phyloP scores from a whole-genome alignment of 2,888 invertebrate species.

The Allygus modestus region DNA sequence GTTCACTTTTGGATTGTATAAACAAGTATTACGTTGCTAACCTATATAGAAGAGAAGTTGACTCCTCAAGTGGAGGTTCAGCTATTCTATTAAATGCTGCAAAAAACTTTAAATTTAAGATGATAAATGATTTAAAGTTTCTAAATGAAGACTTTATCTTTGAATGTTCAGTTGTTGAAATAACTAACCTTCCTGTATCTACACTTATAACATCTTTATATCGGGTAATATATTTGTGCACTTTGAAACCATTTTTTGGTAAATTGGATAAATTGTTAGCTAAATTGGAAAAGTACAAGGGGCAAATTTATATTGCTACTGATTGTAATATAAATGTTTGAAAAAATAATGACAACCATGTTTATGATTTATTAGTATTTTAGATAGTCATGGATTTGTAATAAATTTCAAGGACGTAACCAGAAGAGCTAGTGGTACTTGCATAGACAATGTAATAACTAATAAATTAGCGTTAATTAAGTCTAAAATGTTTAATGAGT shows the following conservation, averaged over 20 bases:
- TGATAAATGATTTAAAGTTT: neutral
- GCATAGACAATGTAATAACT: constrained; percentile 12
- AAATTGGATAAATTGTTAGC: neutral
- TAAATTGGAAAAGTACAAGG: constrained; percentile 1
- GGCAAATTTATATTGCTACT: neutral
- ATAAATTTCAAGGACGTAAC: constrained; percentile 1
- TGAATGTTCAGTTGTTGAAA: neutral
- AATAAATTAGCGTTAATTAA: neutral
- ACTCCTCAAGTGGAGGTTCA: neutral
- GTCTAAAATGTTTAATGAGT: neutral
- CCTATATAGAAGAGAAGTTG: neutral
- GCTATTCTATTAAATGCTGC: neutral
- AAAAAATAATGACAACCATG: neutral
- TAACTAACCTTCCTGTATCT: neutral
- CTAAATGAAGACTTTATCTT: constrained; percentile 1
- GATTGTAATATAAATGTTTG: constrained; percentile 1
- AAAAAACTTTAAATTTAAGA: neutral
- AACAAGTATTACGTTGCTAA: neutral
- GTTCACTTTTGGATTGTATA: too few species aligned
- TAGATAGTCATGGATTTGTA: neutral
- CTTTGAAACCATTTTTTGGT: neutral
- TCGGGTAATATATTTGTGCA: neutral
- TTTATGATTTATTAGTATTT: neutral
- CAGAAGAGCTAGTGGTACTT: neutral
- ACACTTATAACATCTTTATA: neutral